These are phyloP conservation scores for Danio albolineatus DNA, from an alignment of 2,797 vertebrate genomes.

Conservation along the genomic window DNA sequence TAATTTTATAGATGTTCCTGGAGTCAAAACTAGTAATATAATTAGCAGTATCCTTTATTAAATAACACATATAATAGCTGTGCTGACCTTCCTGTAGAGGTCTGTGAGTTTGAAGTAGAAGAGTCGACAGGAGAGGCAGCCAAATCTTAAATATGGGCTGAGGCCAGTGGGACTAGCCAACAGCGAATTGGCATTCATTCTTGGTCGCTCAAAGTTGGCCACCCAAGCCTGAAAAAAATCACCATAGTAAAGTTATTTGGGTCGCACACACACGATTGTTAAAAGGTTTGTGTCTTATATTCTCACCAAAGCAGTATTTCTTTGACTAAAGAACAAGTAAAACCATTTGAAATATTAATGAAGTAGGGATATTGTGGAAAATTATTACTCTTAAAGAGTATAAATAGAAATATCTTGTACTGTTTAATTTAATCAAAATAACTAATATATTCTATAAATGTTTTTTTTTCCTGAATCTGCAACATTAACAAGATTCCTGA, in stretches of 20 bases:
- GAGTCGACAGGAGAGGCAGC: constrained; percentile 95
- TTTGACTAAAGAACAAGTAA: no score
- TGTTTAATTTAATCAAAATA: no score
- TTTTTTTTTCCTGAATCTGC: background rate
- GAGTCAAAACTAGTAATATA: background rate
- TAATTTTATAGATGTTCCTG: background rate
- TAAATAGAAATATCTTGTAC: no score
- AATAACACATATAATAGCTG: background rate
- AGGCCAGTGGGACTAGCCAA: constrained; percentile 94
- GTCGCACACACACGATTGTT: background rate
- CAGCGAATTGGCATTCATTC: constrained; percentile 95
- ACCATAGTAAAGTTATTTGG: no score
- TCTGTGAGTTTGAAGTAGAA: constrained; percentile 98
- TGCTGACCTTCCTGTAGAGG: constrained; percentile 90
- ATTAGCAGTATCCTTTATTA: background rate
- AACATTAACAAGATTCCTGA: background rate
- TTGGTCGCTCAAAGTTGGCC: constrained; percentile 94
- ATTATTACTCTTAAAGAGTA: no score
- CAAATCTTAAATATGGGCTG: constrained; percentile 95
- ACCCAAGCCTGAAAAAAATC: constrained; percentile 88
- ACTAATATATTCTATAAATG: no score
- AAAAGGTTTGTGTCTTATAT: background rate
- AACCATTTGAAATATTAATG: no score
- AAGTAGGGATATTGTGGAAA: no score
- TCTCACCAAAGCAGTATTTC: background rate